Evolutionary conservation across 2,888 invertebrate genomes (phyloP), one percentile per base, ranked within the genome.

Genomic region (Erebia ligea): DNA sequence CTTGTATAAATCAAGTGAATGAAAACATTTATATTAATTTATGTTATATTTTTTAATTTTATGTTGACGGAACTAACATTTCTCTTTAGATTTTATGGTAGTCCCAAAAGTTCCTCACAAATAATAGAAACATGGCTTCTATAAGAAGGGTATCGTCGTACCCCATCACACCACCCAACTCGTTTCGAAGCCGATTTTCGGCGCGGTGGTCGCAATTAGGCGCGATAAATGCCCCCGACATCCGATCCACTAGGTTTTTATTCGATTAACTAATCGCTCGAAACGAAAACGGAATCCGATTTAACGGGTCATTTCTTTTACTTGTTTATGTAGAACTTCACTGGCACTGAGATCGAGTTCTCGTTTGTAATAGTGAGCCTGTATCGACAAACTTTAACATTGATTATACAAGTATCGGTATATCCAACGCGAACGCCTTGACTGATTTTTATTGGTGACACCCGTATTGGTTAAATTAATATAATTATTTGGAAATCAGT

Each of bases 151-250:
- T 70, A 72, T 72, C 72, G 58, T 68, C 50, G 56, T 67, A 67
- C 61, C 67, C 68, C 64, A 74, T 87, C 87, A 83, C 80, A 83
- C 90, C 91, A 90, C 90, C 91, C 90, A 89, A 79, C 83, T 82
- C 80, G 90, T 81, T 82, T 78, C 78, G 75, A 75, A 82, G 78
- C 81, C 81, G 84, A 83, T 85, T 85, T 87, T 86, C 86, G 86
- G 73, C 74, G 84, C 83, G 87, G 89, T 88, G 88, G 88, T 87
- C 88, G 89, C 89, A 92, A 91, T 92, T 91, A 91, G 90, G 87
- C 83, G 79, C 86, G 87, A 90, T 92, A 91, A 92, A 91, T 88
- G 88, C 88, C 79, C 82, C 85, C 83, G 88, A 87, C 87, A 88
- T 84, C 82, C 86, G 88, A 89, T 86, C 87, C 86, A 83, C 81